Conservation (phyloP, 2,113 vertebrate genomes). For the Osmerus mordax region DNA sequence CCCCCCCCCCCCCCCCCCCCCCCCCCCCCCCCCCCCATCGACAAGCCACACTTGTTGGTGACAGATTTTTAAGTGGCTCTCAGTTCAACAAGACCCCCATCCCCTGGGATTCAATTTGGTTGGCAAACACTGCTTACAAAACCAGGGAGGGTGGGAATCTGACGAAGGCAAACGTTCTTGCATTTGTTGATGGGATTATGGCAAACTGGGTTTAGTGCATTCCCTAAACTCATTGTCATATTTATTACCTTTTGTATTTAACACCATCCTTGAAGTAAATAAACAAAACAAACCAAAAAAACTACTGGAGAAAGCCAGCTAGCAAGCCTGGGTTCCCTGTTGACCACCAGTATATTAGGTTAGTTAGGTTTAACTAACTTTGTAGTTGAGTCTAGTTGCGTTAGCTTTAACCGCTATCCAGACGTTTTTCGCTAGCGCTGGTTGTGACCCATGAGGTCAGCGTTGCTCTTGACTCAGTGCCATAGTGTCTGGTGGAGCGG, state of each 20-base stretch:
- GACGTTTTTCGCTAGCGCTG: conserved; percentile 37
- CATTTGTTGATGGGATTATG: conserved; percentile 55
- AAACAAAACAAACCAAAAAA: too few species aligned
- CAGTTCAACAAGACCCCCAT: conserved; percentile 57
- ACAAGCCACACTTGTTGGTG: conserved; percentile 55
- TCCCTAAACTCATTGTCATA: not conserved
- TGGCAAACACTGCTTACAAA: conserved; percentile 60
- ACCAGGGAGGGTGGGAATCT: conserved; percentile 65
- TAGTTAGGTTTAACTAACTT: too few species aligned
- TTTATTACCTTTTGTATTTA: not conserved
- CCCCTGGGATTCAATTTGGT: conserved; percentile 63
- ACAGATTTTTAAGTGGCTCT: conserved; percentile 62
- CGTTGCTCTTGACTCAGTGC: conserved; percentile 62
- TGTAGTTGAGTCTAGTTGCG: conserved; percentile 32
- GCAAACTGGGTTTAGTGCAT: not conserved
- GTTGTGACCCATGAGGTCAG: conserved; percentile 65
- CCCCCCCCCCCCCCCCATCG: conserved; percentile 25
- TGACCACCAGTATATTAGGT: too few species aligned
- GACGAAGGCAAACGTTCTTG: conserved; percentile 53
- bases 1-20: conserved; percentile 30
- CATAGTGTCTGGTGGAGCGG: conserved; percentile 55
- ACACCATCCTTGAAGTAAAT: too few species aligned
- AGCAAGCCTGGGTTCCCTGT: too few species aligned
- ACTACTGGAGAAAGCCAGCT: too few species aligned
- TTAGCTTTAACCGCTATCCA: conserved; percentile 37